Conservation (phyloP, 2,888 invertebrate genomes). For the Lobophora halterata region DNA sequence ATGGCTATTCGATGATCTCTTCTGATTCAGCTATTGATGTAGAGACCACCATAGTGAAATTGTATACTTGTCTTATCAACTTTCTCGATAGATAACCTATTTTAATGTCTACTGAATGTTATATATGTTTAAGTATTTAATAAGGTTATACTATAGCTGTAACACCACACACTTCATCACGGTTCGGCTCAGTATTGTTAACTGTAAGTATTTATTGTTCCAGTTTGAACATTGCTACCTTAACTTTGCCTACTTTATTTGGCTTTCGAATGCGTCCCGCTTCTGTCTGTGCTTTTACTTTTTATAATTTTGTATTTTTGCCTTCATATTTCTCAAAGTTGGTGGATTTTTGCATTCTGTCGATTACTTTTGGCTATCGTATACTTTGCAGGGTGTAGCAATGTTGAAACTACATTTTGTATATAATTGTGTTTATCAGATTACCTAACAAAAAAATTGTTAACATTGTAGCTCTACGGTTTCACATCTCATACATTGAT, state of each 20-base stretch:
- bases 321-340: conserved; percentile 71
- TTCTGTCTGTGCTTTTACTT: conserved; percentile 43
- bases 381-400: conserved; percentile 55
- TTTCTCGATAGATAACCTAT: conserved; percentile 66
- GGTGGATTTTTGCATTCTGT: conserved; percentile 43
- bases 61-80: conserved; percentile 56
- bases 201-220: conserved; percentile 52
- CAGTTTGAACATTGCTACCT: conserved; percentile 77
- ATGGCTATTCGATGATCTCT: conserved; percentile 13
- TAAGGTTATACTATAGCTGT: conserved; percentile 60
- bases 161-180: conserved; percentile 58
- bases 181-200: conserved; percentile 67
- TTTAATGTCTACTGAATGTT: conserved; percentile 78
- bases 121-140: conserved; percentile 75
- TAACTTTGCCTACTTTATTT: conserved; percentile 24
- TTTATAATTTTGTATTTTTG: conserved; percentile 33
- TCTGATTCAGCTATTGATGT: conserved; percentile 47
- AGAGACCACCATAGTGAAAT: conserved; percentile 43
- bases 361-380: conserved; percentile 33
- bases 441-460: no score
- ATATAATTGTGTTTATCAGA: conserved; percentile 66
- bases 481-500: no score
- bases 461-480: no score
- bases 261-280: conserved; percentile 31
- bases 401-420: conserved; percentile 73